These are phyloP conservation scores for Drosophila eugracilis DNA, from an alignment of 1,140 invertebrate genomes.

Conservation along the genomic window DNA sequence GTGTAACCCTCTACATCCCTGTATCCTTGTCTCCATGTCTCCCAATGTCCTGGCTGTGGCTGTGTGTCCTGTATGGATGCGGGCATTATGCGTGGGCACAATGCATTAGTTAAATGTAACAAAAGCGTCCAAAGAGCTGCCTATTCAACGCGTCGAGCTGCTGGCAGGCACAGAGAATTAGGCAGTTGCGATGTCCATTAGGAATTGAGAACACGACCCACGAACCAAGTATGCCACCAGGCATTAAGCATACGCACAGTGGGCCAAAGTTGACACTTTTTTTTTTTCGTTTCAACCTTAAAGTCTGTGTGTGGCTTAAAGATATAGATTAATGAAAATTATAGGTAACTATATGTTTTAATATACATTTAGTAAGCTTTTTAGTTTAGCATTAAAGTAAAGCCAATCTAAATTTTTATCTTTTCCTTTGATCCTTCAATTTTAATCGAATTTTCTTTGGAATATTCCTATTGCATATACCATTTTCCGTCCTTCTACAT, in stretches of 20 bases:
- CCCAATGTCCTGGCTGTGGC: conserved; percentile 14
- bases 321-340: no score
- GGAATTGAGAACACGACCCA: conserved; percentile 34
- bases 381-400: no score
- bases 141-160: conserved; percentile 16
- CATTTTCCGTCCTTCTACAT: no score
- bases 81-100: conserved; percentile 53
- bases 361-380: no score
- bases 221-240: conserved; percentile 3
- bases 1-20: conserved; percentile 4
- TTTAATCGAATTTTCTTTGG: no score
- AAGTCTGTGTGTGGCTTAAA: no score
- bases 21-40: neutral
- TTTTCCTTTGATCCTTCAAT: no score
- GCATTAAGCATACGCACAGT: conserved; percentile 39
- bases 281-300: no score
- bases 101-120: conserved; percentile 57
- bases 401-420: no score
- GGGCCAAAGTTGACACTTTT: no score
- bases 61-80: conserved; percentile 36
- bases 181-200: conserved; percentile 43
- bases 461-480: no score
- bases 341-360: no score
- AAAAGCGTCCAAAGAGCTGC: conserved; percentile 37
- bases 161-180: conserved; percentile 28